A percentile compares a stretch with the other conserved stretches of the same genome.
These are phyloP conservation scores for Andinoacara biseriatus DNA, from an alignment of 2,113 vertebrate genomes.

Conservation along the genomic window DNA sequence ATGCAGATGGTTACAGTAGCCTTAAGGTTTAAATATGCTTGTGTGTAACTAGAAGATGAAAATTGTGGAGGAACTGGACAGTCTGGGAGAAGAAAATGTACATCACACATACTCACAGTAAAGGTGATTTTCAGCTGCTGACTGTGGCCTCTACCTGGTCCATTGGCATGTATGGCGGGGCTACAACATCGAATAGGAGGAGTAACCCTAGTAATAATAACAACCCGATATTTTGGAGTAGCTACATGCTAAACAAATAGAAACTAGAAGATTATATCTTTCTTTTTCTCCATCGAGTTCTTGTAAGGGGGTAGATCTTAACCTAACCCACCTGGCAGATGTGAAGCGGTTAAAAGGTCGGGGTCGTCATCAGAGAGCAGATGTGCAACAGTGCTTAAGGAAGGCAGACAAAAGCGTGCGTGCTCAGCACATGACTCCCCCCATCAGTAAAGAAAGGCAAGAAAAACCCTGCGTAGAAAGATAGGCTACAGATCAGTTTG, in stretches of 20 bases:
- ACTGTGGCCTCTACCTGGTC: constrained; percentile 2
- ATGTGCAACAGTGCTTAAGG: background rate
- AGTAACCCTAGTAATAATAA: background rate
- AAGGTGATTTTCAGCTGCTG: constrained; percentile 15
- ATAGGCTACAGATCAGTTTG: constrained; percentile 43
- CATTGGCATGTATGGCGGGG: background rate
- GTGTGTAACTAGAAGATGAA: background rate
- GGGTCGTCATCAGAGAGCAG: background rate
- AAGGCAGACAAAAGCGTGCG: background rate
- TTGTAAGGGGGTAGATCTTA: background rate
- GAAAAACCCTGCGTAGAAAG: constrained; percentile 6
- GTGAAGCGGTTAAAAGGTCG: background rate
- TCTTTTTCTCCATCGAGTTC: background rate
- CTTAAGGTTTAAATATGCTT: constrained; percentile 23
- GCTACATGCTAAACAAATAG: background rate
- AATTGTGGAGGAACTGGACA: background rate
- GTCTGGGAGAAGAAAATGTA: background rate
- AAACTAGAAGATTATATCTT: background rate
- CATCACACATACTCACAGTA: background rate
- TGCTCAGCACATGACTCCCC: background rate
- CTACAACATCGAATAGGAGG: background rate
- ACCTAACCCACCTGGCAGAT: background rate
- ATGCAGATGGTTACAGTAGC: constrained; percentile 31
- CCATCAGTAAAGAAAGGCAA: background rate
- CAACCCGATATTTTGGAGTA: background rate